Base-by-base conservation (phyloP, 2,113 vertebrate species). In the Melospiza georgiana region DNA sequence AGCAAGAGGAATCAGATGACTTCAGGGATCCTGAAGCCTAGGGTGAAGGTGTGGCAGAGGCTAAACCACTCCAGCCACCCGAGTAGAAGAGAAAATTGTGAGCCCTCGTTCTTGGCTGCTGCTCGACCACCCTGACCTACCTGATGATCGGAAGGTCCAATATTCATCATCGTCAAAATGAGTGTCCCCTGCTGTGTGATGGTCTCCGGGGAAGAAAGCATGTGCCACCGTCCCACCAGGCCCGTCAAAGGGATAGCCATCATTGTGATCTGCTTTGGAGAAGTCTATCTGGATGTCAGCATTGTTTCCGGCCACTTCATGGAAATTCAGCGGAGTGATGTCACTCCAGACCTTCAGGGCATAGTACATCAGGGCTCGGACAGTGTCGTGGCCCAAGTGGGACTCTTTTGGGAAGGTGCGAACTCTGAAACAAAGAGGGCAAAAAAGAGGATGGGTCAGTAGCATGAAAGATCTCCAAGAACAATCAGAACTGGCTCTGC, bases 241-340 rank as follows among this genome's bases (percentile, higher is more conserved):
- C 16, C 99, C 99, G 0, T 99, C 99, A 5, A 99, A 99, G 43
- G 99, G 99, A 92, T 99, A 99, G 27, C 98, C 98, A 1, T 99
- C 99, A 0, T 99, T 96, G 96, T 99, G 99, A 69, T 99, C 98
- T 0, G 98, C 98, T 89, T 98, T 99, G 81, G 99, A 99, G 98
- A 99, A 99, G 97, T 99, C 99, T 24, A 99, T 99, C 95, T 99
- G 99, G 97, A 99, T 99, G 96, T 99, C 99, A 0, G 99, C 99
- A 0, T 98, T 92, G 21, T 97, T 99, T 71, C 99, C 99, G 0
- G 99, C 99, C 93, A 99, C 99, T 96, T 99, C 99, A 1, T 99
- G 99, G 97, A 99, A 99, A 96, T 99, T 99, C 22, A 99, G 98
- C 0, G 99, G 99, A 0, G 99, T 98, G 22, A 99, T 99, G 97